Conservation (phyloP, 1,140 invertebrate genomes). For the Apolygus lucorum region DNA sequence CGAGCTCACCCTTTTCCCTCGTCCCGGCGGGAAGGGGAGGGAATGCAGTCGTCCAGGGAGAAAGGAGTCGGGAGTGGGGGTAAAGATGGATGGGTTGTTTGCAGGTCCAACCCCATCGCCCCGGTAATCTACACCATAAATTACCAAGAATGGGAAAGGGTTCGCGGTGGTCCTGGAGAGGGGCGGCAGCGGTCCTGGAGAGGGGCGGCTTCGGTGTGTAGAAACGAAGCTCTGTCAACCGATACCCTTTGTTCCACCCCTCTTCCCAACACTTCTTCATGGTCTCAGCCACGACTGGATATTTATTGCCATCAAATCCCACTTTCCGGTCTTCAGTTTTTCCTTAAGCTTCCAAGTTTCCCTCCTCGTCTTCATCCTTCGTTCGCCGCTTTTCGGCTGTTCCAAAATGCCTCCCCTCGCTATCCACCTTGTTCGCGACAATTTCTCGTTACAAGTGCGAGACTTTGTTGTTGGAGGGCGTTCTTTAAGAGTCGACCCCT, state of each 20-base stretch:
- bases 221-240: slow-evolving; percentile 14
- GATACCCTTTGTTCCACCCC: slow-evolving; percentile 3
- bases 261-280: neutral
- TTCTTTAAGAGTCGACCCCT: too few relatives aligned
- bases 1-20: neutral
- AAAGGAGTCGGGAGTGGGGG: neutral
- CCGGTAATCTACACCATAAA: slow-evolving; percentile 22
- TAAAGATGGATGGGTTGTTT: slow-evolving; percentile 23
- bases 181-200: neutral
- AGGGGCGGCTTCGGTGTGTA: neutral
- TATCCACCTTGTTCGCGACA: too few relatives aligned
- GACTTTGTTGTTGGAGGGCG: too few relatives aligned
- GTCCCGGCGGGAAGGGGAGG: neutral
- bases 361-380: neutral
- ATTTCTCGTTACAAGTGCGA: too few relatives aligned
- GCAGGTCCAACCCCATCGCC: slow-evolving; percentile 19
- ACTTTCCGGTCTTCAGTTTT: slow-evolving; percentile 24
- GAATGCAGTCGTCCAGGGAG: neutral
- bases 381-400: too few relatives aligned
- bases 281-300: slow-evolving; percentile 11
- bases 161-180: neutral
- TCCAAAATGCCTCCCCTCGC: too few relatives aligned
- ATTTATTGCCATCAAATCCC: slow-evolving; percentile 23
- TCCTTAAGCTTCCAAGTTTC: neutral
- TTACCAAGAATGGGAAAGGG: slow-evolving; percentile 11